These are phyloP conservation scores for Clarias magur DNA, from an alignment of 2,113 vertebrate genomes.

Conservation along the genomic window DNA sequence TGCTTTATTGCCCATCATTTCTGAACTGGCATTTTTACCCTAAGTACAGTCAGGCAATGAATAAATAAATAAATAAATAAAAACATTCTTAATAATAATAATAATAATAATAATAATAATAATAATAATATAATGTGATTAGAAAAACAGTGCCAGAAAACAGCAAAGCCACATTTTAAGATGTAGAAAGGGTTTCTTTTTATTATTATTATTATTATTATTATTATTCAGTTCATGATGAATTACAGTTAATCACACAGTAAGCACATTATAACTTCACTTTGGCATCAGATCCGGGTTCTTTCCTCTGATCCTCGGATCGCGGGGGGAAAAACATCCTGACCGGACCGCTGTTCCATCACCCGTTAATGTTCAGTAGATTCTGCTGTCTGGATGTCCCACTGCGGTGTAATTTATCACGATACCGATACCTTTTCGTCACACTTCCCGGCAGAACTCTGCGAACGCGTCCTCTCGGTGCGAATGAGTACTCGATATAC, in stretches of 20 bases:
- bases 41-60: neutral
- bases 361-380: neutral
- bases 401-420: constrained; percentile 11
- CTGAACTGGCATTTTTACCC: neutral
- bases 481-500: neutral
- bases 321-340: neutral
- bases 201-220: neutral
- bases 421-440: neutral
- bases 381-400: neutral
- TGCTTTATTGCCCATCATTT: neutral
- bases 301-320: neutral
- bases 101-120: neutral
- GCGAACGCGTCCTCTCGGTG: neutral
- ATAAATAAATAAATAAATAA: neutral
- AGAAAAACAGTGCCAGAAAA: constrained; percentile 3
- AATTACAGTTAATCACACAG: neutral
- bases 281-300: neutral
- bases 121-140: neutral
- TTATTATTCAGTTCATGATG: neutral
- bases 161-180: neutral
- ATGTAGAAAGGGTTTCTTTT: neutral
- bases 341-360: neutral
- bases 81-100: neutral
- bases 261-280: neutral
- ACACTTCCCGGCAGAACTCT: neutral